Percentiles rank a stretch among this genome's conserved stretches.
phyloP scores from a whole-genome alignment of 2,113 vertebrate genomes.

The Ascaphus truei region DNA sequence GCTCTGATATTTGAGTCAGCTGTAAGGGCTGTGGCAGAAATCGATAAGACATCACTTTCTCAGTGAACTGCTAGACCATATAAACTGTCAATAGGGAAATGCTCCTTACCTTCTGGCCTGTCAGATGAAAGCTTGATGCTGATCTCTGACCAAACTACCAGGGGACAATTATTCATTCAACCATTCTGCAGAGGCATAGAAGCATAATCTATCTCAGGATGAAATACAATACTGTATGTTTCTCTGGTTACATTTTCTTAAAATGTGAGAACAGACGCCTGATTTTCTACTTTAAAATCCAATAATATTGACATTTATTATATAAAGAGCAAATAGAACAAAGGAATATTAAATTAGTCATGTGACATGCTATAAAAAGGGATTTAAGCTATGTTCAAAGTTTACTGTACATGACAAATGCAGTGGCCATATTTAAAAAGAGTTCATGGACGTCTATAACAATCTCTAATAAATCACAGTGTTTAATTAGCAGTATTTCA shows the following conservation, averaged over 20 bases:
- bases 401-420: too few relatives aligned
- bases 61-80: conserved; percentile 60
- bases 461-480: too few relatives aligned
- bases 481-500: too few relatives aligned
- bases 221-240: conserved; percentile 9
- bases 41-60: conserved; percentile 62
- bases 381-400: too few relatives aligned
- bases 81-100: conserved; percentile 60
- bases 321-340: too few relatives aligned
- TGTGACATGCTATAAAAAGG: too few relatives aligned
- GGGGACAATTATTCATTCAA: conserved; percentile 32
- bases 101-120: conserved; percentile 48
- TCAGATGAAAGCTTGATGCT: conserved; percentile 53
- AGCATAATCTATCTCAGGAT: conserved; percentile 24
- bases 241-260: conserved; percentile 6
- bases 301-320: too few relatives aligned
- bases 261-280: too few relatives aligned
- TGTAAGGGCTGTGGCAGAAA: conserved; percentile 62
- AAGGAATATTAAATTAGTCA: too few relatives aligned
- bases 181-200: conserved; percentile 25
- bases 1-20: conserved; percentile 65
- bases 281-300: too few relatives aligned
- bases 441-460: too few relatives aligned
- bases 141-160: conserved; percentile 44
- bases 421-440: too few relatives aligned